Evolutionary conservation across 92 coral and sea anemone species (phyloP).

Genomic region (Heliopora coerulea): DNA sequence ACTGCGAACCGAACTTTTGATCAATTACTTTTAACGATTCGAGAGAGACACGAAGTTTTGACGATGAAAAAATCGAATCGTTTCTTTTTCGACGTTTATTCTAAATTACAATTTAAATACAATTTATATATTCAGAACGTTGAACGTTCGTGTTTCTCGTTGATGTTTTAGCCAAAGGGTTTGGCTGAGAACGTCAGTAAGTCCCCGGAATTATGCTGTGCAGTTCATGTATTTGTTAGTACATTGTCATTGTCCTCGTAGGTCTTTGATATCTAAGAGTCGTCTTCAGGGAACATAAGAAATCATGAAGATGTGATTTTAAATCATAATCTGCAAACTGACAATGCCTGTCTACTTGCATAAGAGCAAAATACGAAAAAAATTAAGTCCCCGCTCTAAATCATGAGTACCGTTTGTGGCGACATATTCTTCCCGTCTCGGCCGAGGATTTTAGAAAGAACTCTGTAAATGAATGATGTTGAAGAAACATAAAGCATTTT

Average conservation of each 20-base stretch:
- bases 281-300: neutral
- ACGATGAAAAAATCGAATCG: too few relatives aligned
- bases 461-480: too few relatives aligned
- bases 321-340: too few relatives aligned
- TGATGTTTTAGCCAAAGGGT: constrained; percentile 4
- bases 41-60: constrained; percentile 24
- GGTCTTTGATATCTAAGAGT: too few relatives aligned
- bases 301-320: too few relatives aligned
- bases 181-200: constrained; percentile 14
- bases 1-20: neutral
- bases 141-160: constrained; percentile 19
- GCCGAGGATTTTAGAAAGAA: too few relatives aligned
- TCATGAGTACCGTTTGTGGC: too few relatives aligned
- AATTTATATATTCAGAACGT: neutral
- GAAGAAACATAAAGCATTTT: too few relatives aligned
- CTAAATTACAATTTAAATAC: neutral
- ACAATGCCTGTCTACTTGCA: too few relatives aligned
- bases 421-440: too few relatives aligned
- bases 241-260: neutral
- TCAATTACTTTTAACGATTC: constrained; percentile 25
- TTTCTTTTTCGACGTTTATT: neutral
- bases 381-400: too few relatives aligned
- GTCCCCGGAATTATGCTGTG: constrained; percentile 24
- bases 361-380: too few relatives aligned
- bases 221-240: neutral